A percentile compares a stretch with the other conserved stretches of the same genome.
phyloP scores from a whole-genome alignment of 2,113 vertebrate species.

The Crotalus tigris region DNA sequence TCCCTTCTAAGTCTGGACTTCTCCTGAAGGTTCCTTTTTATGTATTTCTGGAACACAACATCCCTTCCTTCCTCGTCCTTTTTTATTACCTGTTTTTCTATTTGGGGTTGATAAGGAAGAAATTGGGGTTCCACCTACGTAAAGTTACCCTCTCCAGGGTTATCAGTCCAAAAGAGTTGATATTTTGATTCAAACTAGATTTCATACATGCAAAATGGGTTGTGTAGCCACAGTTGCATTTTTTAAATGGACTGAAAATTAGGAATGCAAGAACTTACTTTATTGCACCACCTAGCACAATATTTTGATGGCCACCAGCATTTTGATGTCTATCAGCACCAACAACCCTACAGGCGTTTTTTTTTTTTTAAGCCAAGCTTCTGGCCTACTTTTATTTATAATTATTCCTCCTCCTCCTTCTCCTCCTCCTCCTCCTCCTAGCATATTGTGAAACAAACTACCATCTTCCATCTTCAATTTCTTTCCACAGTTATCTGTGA shows the following conservation, averaged over 20 bases:
- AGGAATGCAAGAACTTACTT: neutral
- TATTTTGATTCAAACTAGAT: neutral
- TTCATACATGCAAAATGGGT: neutral
- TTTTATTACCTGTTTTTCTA: conserved; percentile 37
- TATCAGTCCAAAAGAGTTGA: conserved; percentile 1
- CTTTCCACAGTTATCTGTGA: neutral
- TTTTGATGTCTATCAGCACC: too few species aligned
- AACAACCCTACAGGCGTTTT: too few species aligned
- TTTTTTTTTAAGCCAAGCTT: too few species aligned
- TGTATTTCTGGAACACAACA: conserved; percentile 38
- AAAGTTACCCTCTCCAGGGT: conserved; percentile 30
- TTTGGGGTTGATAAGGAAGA: conserved; percentile 51
- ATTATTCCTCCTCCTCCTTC: too few species aligned
- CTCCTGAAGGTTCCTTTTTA: too few species aligned
- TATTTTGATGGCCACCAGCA: too few species aligned
- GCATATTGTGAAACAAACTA: neutral
- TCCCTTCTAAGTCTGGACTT: neutral
- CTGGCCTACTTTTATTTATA: too few species aligned
- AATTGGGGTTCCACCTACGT: conserved; percentile 13
- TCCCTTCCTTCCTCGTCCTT: conserved; percentile 2
- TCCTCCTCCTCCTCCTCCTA: neutral
- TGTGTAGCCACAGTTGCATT: neutral
- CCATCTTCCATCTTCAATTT: neutral
- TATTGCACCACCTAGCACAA: too few species aligned
- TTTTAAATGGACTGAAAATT: neutral